These are phyloP conservation scores for Grallaria varia DNA, from an alignment of 2,113 vertebrate genomes.

Conservation along the genomic window DNA sequence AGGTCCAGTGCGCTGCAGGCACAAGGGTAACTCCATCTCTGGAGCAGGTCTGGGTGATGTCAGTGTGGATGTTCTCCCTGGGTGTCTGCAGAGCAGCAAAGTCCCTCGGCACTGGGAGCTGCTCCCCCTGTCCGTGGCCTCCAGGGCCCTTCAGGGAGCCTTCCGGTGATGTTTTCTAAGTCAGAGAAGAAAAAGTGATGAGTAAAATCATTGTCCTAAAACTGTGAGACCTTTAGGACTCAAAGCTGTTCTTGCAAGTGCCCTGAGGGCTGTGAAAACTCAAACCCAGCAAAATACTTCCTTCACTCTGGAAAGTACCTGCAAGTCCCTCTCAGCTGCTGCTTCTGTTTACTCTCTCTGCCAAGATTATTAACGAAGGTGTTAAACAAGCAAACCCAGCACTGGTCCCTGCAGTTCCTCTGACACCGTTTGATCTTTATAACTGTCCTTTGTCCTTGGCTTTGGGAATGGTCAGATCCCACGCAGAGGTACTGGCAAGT, in stretches of 20 bases:
- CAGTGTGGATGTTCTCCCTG: not conserved
- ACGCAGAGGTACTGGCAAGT: not conserved
- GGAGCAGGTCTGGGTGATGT: not conserved
- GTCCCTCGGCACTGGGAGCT: fast-evolving
- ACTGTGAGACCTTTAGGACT: not conserved
- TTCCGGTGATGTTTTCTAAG: not conserved
- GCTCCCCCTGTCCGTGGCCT: not conserved
- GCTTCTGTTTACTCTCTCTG: conserved; percentile 3
- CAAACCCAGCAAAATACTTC: not conserved
- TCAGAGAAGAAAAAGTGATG: not conserved
- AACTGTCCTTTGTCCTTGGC: not conserved
- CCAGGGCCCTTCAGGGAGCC: not conserved
- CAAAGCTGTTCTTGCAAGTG: not conserved
- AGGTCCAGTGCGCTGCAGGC: not conserved
- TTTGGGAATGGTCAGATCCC: not conserved
- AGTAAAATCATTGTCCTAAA: not conserved
- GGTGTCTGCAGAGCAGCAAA: not conserved
- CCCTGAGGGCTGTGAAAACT: not conserved
- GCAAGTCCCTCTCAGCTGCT: not conserved
- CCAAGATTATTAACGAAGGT: conserved; percentile 14
- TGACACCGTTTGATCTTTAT: not conserved
- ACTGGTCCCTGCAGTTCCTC: not conserved
- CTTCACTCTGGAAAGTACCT: not conserved
- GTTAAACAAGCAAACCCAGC: not conserved
- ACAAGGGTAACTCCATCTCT: not conserved